Conservation (phyloP, 2,888 invertebrate genomes). For the Parnassius glacialis region DNA sequence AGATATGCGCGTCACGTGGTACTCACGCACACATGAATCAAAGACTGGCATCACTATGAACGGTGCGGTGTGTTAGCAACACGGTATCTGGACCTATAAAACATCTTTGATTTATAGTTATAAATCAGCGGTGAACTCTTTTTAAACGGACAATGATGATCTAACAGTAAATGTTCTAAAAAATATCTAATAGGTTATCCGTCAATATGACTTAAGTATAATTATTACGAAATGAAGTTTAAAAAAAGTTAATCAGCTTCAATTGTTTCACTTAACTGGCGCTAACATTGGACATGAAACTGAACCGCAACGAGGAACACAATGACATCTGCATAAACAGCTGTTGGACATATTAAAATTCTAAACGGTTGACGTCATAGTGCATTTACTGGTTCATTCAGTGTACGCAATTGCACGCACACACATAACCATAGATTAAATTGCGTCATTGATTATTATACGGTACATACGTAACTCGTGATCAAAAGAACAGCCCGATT, state of each 20-base stretch:
- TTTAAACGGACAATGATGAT: no score
- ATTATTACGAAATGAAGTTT: no score
- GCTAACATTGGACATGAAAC: constrained; percentile 30
- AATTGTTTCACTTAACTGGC: constrained; percentile 41
- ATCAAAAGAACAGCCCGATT: neutral
- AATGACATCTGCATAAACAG: constrained; percentile 65
- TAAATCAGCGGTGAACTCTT: no score
- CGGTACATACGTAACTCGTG: neutral
- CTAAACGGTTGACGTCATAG: constrained; percentile 49
- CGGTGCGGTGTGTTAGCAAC: no score
- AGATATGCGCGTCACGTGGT: no score
- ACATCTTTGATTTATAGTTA: no score
- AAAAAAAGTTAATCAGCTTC: constrained; percentile 5
- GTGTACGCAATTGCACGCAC: constrained; percentile 31
- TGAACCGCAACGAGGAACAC: constrained; percentile 32
- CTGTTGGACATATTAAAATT: constrained; percentile 58
- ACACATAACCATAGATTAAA: neutral
- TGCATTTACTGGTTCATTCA: constrained; percentile 36
- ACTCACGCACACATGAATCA: no score
- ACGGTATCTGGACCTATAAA: no score
- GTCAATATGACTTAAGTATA: no score
- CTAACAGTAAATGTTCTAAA: no score
- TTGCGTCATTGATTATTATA: neutral
- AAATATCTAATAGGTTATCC: no score
- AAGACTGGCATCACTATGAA: no score